Conservation (phyloP, 92 coral and sea anemone species). For the Isaurus tuberculatus region DNA sequence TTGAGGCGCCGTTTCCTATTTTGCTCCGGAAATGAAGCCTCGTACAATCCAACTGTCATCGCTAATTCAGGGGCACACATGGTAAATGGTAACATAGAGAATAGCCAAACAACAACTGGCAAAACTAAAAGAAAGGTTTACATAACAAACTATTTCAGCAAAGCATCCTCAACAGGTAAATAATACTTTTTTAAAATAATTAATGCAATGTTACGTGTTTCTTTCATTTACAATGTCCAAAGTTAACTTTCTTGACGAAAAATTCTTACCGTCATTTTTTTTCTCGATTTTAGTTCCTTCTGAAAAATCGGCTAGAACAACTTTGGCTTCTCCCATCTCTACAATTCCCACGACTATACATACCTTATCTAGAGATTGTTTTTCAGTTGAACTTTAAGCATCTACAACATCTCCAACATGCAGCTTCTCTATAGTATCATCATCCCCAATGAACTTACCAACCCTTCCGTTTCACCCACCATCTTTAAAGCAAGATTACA, state of each 20-base stretch:
- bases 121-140: background rate
- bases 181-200: too few species aligned
- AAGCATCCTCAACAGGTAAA: conserved; percentile 1
- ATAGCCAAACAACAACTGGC: too few species aligned
- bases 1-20: conserved; percentile 7
- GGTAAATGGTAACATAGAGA: too few species aligned
- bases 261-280: background rate
- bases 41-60: too few species aligned
- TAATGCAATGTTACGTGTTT: conserved; percentile 15
- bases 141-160: conserved; percentile 4
- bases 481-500: conserved; percentile 1
- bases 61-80: too few species aligned
- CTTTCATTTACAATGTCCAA: background rate
- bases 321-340: conserved; percentile 3
- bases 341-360: conserved; percentile 10
- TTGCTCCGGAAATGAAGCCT: conserved; percentile 2
- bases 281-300: background rate
- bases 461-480: conserved; percentile 24
- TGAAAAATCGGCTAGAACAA: background rate
- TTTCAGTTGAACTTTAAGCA: conserved; percentile 14
- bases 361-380: conserved; percentile 7
- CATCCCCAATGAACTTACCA: conserved; percentile 18
- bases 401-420: conserved; percentile 23
- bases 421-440: conserved; percentile 13
- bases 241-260: conserved; percentile 16